phyloP scores from a whole-genome alignment of 2,888 invertebrate species.

The Operophtera brumata region DNA sequence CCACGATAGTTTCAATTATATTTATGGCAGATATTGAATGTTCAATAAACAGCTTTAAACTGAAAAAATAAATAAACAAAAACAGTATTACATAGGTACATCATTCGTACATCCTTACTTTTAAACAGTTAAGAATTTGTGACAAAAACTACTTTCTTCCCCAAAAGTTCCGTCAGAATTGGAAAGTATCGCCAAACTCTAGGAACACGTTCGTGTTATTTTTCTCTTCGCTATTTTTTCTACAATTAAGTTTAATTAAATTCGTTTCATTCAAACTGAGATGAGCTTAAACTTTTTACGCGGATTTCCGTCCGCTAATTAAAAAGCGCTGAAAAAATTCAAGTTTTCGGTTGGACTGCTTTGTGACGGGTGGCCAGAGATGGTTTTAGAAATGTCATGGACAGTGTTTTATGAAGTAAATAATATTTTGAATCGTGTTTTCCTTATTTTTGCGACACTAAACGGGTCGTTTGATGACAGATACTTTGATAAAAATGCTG shows the following conservation, averaged over 20 bases:
- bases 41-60: no score
- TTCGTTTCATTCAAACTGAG: slow-evolving; percentile 46
- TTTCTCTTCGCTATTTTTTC: slow-evolving; percentile 44
- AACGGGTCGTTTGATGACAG: no score
- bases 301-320: slow-evolving; percentile 45
- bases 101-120: no score
- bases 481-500: no score
- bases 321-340: slow-evolving; percentile 42
- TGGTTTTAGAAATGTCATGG: slow-evolving; percentile 12
- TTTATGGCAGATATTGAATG: no score
- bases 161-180: slow-evolving; percentile 10
- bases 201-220: slow-evolving; percentile 29
- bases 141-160: slow-evolving; percentile 9
- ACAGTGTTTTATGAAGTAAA: slow-evolving; percentile 5
- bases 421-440: background rate
- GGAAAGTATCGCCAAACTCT: slow-evolving; percentile 26
- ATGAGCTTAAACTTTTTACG: slow-evolving; percentile 40
- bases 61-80: no score
- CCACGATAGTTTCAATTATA: no score
- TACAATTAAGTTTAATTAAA: slow-evolving; percentile 55
- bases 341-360: slow-evolving; percentile 36
- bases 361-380: slow-evolving; percentile 12
- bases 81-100: no score
- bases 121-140: background rate
- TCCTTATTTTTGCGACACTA: background rate